Conservation (phyloP, 2,888 invertebrate genomes). For the Orchesellides sinensis region DNA sequence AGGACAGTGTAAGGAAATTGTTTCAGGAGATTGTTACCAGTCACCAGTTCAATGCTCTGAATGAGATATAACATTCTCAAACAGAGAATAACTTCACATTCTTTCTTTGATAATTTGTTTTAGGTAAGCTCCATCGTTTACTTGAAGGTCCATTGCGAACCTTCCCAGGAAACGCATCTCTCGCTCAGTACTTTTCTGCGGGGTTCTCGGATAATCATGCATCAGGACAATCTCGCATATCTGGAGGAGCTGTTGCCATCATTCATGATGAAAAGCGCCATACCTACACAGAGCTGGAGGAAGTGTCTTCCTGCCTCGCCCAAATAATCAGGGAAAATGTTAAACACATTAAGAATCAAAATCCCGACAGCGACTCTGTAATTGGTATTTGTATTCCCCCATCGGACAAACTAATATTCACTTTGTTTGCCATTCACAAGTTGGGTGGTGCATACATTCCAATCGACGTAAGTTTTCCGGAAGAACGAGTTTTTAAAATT, state of each 20-base stretch:
- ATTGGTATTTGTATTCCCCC: constrained; percentile 89
- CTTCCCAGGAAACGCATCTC: constrained; percentile 60
- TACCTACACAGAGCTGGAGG: constrained; percentile 41
- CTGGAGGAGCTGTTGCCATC: constrained; percentile 35
- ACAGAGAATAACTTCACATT: background rate
- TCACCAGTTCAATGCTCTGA: too few species aligned
- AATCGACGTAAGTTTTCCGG: constrained; percentile 85
- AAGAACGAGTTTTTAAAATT: constrained; percentile 86
- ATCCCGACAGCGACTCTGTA: constrained; percentile 85
- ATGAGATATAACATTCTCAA: background rate
- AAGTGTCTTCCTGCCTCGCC: constrained; percentile 43
- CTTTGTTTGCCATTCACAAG: constrained; percentile 87
- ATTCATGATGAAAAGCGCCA: constrained; percentile 47
- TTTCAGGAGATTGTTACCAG: background rate
- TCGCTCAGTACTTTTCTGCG: constrained; percentile 47
- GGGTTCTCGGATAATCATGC: constrained; percentile 45
- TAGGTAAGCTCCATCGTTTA: constrained; percentile 35
- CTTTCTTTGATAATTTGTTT: background rate
- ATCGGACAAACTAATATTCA: constrained; percentile 82
- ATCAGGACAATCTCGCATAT: constrained; percentile 33
- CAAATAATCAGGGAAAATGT: constrained; percentile 36
- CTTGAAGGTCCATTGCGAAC: constrained; percentile 45
- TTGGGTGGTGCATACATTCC: constrained; percentile 91
- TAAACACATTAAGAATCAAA: constrained; percentile 76
- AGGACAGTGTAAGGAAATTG: constrained; percentile 39